phyloP scores from a whole-genome alignment of 2,113 vertebrate genomes.

The Dinomys branickii region DNA sequence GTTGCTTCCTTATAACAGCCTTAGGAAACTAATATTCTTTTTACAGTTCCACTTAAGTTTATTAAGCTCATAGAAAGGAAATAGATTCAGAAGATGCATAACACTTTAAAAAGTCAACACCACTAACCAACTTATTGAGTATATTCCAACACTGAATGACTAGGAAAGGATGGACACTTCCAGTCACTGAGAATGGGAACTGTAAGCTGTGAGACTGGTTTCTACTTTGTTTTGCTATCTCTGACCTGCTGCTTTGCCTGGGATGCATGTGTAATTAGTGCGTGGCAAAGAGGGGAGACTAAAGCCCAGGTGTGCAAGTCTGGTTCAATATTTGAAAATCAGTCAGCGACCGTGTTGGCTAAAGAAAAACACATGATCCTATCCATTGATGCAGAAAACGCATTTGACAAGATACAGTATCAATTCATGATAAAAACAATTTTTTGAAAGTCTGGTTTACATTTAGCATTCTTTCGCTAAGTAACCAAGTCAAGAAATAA shows the following conservation, averaged over 20 bases:
- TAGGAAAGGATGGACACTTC: neutral
- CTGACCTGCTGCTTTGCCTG: too few relatives aligned
- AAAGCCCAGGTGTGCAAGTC: too few relatives aligned
- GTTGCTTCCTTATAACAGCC: neutral
- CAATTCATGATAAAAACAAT: too few relatives aligned
- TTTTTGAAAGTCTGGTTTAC: neutral
- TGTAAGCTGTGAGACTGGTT: neutral
- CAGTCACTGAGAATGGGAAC: neutral
- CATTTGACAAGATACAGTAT: too few relatives aligned
- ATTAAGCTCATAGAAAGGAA: neutral
- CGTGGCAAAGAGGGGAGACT: too few relatives aligned
- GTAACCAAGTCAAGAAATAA: neutral
- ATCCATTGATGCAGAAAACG: too few relatives aligned
- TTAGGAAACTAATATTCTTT: neutral
- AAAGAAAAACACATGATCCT: too few relatives aligned
- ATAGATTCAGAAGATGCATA: neutral
- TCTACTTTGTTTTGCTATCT: too few relatives aligned
- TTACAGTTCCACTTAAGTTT: neutral
- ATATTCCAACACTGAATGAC: neutral
- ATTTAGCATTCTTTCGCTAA: neutral
- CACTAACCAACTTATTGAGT: neutral
- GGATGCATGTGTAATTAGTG: too few relatives aligned
- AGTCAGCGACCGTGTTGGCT: too few relatives aligned
- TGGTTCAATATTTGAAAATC: too few relatives aligned
- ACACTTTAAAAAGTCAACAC: neutral